Evolutionary conservation across 2,113 vertebrate species (phyloP), one percentile per base, ranked within the genome.

Genomic region (Pardalotus punctatus): DNA sequence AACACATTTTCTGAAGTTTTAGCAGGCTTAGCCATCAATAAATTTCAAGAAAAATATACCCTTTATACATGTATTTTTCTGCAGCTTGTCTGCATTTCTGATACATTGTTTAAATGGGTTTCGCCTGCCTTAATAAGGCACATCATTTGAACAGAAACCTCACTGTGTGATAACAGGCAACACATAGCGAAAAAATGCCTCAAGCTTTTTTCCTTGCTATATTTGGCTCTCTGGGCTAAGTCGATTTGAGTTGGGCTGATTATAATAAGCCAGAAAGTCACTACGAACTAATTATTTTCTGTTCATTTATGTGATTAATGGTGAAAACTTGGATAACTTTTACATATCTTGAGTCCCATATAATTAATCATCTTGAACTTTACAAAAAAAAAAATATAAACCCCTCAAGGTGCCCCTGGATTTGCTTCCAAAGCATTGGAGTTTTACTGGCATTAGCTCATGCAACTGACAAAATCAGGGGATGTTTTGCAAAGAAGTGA

Each of bases 281-380:
- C 94, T 94, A 96, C 2, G 65, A 93, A 95, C 91, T 97, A 98
- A 97, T 97, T 97, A 98, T 97, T 97, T 98, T 97, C 93, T 97
- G 94, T 97, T 98, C 92, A 96, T 97, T 98, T 97, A 94, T 95
- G 92, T 97, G 96, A 97, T 97, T 98, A 97, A 97, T 97, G 90
- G 95, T 97, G 93, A 97, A 98, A 98, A 97, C 79, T 96, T 97
- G 94, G 91, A 96, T 93, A 97, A 97, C 64, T 95, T 97, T 87
- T 96, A 94, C 61, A 87, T 95, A 93, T 91, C 92, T 97, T 95
- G 86, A 97, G 89, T 96, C 97, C 82, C 33, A 93, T 96, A 88
- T 95, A 96, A 97, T 98, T 98, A 97, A 97, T 97, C 94, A 97
- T 93, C 70, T 80, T 95, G 77, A 90, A 95, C 79, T 93, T 96